These are phyloP conservation scores for Drosophila sulfurigaster DNA, from an alignment of 1,140 invertebrate genomes.

Conservation along the genomic window DNA sequence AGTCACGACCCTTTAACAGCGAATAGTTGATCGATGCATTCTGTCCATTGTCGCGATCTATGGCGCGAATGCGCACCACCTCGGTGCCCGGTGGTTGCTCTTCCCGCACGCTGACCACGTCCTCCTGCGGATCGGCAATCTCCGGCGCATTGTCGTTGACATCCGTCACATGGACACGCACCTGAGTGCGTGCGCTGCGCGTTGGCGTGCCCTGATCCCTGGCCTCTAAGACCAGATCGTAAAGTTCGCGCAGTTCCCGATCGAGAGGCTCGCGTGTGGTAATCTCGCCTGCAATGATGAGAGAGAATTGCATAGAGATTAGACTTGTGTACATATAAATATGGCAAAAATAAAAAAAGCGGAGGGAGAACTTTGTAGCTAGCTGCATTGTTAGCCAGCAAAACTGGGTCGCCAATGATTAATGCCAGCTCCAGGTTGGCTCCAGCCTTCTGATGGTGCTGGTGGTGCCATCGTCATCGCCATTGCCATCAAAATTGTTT, in stretches of 20 bases:
- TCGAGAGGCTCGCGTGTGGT: slow-evolving; percentile 93
- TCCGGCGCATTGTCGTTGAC: slow-evolving; percentile 96
- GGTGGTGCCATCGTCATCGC: slow-evolving; percentile 40
- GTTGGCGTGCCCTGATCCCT: slow-evolving; percentile 93
- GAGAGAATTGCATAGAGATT: not conserved
- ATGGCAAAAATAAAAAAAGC: too few species aligned
- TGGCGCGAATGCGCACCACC: slow-evolving; percentile 93
- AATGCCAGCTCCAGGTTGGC: slow-evolving; percentile 36
- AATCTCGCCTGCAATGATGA: slow-evolving; percentile 90
- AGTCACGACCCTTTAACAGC: slow-evolving; percentile 92
- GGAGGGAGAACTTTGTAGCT: not conserved
- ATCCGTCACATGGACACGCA: slow-evolving; percentile 92
- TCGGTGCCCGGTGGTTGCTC: slow-evolving; percentile 94
- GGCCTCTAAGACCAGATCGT: slow-evolving; percentile 94
- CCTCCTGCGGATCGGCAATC: slow-evolving; percentile 94
- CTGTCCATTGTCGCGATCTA: slow-evolving; percentile 94
- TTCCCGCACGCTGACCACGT: slow-evolving; percentile 94
- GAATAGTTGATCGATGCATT: slow-evolving; percentile 96
- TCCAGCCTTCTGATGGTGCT: slow-evolving; percentile 4
- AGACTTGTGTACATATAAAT: not conserved
- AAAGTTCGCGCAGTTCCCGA: slow-evolving; percentile 91
- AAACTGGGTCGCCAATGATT: slow-evolving; percentile 72
- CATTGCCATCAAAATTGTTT: slow-evolving; percentile 52
- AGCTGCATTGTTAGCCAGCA: slow-evolving; percentile 38
- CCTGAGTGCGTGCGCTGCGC: slow-evolving; percentile 89